Percentiles rank a stretch among this genome's conserved stretches.
These are phyloP conservation scores for Cebidichthys violaceus DNA, from an alignment of 2,113 vertebrate species.

Conservation along the genomic window DNA sequence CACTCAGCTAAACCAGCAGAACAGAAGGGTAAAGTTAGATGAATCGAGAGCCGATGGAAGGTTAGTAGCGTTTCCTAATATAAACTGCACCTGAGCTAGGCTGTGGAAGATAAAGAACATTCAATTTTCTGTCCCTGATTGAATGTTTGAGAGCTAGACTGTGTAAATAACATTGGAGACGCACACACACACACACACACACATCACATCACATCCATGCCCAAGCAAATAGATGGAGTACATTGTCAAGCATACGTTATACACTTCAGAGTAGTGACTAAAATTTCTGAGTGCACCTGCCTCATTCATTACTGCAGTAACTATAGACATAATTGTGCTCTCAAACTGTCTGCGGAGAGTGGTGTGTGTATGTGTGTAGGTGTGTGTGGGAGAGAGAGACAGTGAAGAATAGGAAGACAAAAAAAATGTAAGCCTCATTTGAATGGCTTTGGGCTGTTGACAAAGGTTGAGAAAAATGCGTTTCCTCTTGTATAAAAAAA, in stretches of 20 bases:
- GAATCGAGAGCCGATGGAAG: slow-evolving; percentile 40
- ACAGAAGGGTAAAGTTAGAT: slow-evolving; percentile 54
- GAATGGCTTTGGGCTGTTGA: slow-evolving; percentile 62
- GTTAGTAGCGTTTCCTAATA: slow-evolving; percentile 26
- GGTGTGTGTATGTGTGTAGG: neutral
- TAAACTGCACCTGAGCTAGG: slow-evolving; percentile 47
- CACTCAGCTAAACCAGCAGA: slow-evolving; percentile 54
- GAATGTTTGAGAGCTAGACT: slow-evolving; percentile 72
- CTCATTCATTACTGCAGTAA: slow-evolving; percentile 27
- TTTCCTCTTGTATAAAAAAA: slow-evolving; percentile 28
- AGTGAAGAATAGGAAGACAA: slow-evolving; percentile 35
- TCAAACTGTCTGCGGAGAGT: slow-evolving; percentile 1
- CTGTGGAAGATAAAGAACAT: slow-evolving; percentile 67
- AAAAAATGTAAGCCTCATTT: slow-evolving; percentile 48
- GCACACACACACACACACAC: neutral
- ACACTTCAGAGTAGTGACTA: slow-evolving; percentile 18
- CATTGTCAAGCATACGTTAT: neutral
- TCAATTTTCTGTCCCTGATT: slow-evolving; percentile 67
- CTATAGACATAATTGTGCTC: slow-evolving; percentile 13
- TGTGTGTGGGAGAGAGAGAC: neutral
- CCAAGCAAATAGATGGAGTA: neutral
- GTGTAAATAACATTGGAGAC: slow-evolving; percentile 47
- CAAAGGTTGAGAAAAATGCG: slow-evolving; percentile 34
- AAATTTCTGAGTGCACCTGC: slow-evolving; percentile 34
- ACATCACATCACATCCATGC: neutral